A percentile compares a stretch with the other conserved stretches of the same genome.
Evolutionary conservation across 2,797 vertebrate genomes (phyloP).

Genomic region (Peromyscus aztecus): DNA sequence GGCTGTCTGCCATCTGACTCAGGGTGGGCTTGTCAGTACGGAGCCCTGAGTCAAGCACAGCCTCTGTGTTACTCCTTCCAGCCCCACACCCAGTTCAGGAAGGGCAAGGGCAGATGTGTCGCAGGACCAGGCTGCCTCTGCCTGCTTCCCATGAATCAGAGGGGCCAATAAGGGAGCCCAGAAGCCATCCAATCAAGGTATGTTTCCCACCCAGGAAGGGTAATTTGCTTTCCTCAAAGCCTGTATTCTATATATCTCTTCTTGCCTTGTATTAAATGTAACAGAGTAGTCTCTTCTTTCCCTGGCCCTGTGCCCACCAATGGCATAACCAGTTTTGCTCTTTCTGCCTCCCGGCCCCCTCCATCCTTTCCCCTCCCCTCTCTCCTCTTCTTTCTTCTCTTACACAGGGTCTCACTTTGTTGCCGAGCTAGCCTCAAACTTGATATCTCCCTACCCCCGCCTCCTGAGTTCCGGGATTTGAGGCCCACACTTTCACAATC

Average conservation of each 20-base stretch:
- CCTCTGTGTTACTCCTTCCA: not conserved
- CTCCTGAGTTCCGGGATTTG: not conserved
- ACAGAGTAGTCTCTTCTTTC: not conserved
- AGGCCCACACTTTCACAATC: not conserved
- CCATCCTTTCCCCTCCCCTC: not conserved
- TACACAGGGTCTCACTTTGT: not conserved
- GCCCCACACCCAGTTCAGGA: not conserved
- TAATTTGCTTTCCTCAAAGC: slow-evolving; percentile 30
- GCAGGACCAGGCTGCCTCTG: not conserved
- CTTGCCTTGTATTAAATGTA: not conserved
- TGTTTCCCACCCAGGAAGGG: not conserved
- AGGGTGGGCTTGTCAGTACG: not conserved
- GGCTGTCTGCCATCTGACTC: not conserved
- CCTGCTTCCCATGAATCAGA: not conserved
- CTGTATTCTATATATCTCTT: not conserved
- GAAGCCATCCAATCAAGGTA: not conserved
- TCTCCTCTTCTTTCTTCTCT: not conserved
- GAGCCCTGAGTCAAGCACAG: not conserved
- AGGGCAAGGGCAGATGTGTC: not conserved
- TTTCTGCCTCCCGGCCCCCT: not conserved
- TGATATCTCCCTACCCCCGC: not conserved
- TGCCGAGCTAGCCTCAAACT: not conserved
- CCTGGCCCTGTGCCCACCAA: not conserved
- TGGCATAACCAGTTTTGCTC: not conserved
- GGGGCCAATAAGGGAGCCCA: not conserved